phyloP scores from a whole-genome alignment of 1,140 invertebrate genomes.

The Cardiocondyla obscurior region DNA sequence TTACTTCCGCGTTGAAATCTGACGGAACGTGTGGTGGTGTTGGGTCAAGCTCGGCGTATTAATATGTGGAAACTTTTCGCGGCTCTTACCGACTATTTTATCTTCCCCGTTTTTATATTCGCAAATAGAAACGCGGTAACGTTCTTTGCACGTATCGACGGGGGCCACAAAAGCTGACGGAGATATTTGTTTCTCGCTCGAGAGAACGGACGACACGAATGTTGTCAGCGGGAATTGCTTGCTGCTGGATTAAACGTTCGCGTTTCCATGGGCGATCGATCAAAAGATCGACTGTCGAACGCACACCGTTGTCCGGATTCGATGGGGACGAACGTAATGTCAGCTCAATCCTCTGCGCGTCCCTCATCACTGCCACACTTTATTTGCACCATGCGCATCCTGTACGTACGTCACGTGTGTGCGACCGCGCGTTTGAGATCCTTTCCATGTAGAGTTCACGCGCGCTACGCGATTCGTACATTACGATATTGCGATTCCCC shows the following conservation, averaged over 20 bases:
- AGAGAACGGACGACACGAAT: slow-evolving; percentile 27
- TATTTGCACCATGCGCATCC: slow-evolving; percentile 24
- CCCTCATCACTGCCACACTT: slow-evolving; percentile 51
- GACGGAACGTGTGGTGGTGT: background rate
- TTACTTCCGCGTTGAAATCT: background rate
- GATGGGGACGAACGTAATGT: slow-evolving; percentile 52
- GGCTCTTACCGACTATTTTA: background rate
- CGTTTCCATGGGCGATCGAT: slow-evolving; percentile 73
- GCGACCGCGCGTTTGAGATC: background rate
- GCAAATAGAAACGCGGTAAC: background rate
- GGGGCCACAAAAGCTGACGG: slow-evolving; percentile 38
- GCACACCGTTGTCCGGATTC: slow-evolving; percentile 56
- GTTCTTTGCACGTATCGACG: slow-evolving; percentile 21
- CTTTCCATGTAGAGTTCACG: slow-evolving; percentile 16
- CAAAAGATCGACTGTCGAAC: slow-evolving; percentile 74
- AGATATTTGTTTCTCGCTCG: slow-evolving; percentile 32
- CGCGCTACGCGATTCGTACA: background rate
- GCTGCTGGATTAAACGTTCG: slow-evolving; percentile 72
- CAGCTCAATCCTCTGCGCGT: slow-evolving; percentile 36
- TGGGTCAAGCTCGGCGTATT: background rate
- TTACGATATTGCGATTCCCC: slow-evolving; percentile 14
- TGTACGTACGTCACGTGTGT: slow-evolving; percentile 3
- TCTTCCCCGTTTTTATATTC: background rate
- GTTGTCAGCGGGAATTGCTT: slow-evolving; percentile 45
- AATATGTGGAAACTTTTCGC: background rate